Base-by-base conservation (phyloP, 1,140 invertebrate species). In the Nasonia vitripennis region DNA sequence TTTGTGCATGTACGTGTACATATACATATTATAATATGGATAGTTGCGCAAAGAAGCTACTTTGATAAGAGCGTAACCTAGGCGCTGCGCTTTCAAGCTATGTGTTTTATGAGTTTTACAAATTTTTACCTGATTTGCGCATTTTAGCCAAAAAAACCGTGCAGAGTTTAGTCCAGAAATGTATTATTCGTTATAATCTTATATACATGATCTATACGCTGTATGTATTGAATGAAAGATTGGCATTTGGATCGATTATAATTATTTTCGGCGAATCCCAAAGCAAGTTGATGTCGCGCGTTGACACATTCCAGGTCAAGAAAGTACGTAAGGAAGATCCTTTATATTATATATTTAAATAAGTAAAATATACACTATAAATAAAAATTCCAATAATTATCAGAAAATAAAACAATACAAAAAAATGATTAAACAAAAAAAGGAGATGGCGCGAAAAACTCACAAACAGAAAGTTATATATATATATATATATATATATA, bases 321-420 rank as follows among this genome's bases (percentile, higher is more conserved):
- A 78, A 85, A 86, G 73, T 81, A 81, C 27, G 11, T 41, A 34
- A 78, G 3, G 37, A 80, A 70, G 17, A 84, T 73, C 78, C 74
- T 78, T 78, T 85, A 87, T 84, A 87, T 78, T 85, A 87, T 84
- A 87, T 87, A 87, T 27, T 27, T 81, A 87, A 85, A 86, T 87
- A 88, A 85, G 77, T 51, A 83, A 55, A 67, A 80, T 41, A 81
- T 74, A 14, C 41, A 74, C 74, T n/a, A 82, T 73, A 71, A 82
- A 51, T 10, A 78, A 12, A 68, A 78, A 68, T 83, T 62, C 48
- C 70, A 84, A 80, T 77, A 11, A 55, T n/a, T 68, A 81, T 17
- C 23, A 34, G 17, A 67, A 37, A 37, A 75, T 75, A 41, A 75
- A 75, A 51, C n/a, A 27, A 41, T 27, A 73, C 34, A 83, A 71